Base-by-base conservation (phyloP, 30 jellyfish, hydroid and myxozoan species). In the Haliclystus octoradiatus region DNA sequence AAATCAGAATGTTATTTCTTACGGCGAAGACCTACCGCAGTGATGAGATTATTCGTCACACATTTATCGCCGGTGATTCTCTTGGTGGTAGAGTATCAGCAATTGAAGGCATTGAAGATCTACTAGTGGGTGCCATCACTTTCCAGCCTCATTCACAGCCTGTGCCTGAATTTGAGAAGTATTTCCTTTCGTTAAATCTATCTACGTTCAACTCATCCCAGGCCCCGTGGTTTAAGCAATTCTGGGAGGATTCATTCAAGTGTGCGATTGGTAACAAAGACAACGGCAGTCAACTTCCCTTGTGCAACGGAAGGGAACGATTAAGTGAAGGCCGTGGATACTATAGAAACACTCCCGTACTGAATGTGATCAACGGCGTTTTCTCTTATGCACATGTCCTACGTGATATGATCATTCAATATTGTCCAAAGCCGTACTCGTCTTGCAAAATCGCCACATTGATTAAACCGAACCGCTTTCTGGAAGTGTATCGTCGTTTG, bases 331-430 rank as follows among this genome's bases (percentile, higher is more conserved):
- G 94, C 14, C 49, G 23, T 28, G 94, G 88, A 3, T 82, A 72
- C 35, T 62, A 65, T 62, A 72, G 64, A 3, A 26, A 52, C 9
- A 82, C 94, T 0, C 94, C 94, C 13, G 81, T 82, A 19, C 24
- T 68, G 26, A 35, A 68, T 14, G 94, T 82, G 7, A 82, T 82
- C 34, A 82, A 82, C 50, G 94, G 83, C 0, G 83, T 82, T 2
- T 82, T 72, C 49, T 83, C 88, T 0, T 82, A 65, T 63, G 94
- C 88, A 0, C 29, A 82, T 63, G 88, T 76, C 7, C 74, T 82
- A 51, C n/a, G 77, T 47, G 35, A 68, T 1, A 63, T 74, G 0
- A 66, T 82, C 29, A 34, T 68, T 66, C 7, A 0, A 9, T 69
- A 66, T 19, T 82, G 94, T 34, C 26, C 9, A 40, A 5, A 9